Evolutionary conservation across 2,797 vertebrate species (phyloP), one percentile per base, ranked within the genome.

Genomic region (Artibeus lituratus): DNA sequence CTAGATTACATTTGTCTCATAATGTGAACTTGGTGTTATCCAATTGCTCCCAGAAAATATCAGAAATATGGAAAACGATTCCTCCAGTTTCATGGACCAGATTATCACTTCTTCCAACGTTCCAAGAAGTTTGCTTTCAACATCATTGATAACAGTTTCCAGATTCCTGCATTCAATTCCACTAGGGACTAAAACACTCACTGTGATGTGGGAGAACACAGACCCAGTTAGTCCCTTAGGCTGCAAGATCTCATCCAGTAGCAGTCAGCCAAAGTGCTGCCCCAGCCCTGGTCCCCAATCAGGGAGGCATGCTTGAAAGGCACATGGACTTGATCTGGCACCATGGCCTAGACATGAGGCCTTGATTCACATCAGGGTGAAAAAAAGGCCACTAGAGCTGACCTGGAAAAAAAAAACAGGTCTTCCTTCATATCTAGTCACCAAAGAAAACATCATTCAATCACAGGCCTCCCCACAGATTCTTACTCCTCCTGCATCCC

Each of bases 1-100:
- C 42, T 99, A 98, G 99, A 99, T 93, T 99, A 99, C 83, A 99
- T 99, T 59, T 99, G 99, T 97, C 99, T 99, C 99, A 32, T 98
- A 97, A 87, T 99, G 99, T 97, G 98, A 99, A 37, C 99, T 99
- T 87, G 98, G 98, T 47, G 99, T 99, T 97, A 99, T 99, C 39
- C 98, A 99, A 94, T 99, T 99, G 78, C 97, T 99, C 91, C 98
- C 98, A 0, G 99, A 99, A 92, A 98, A 99, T 94, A 98, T 97
- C 16, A 99, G 99, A 80, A 76, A 19, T 22, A 77, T 1, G 82
- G 57, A 89, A 69, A 91, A 92, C 14, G 2, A 9, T 77, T 93
- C 19, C 15, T 81, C 9, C 26, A 49, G 16, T 12, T 10, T 44
- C 67, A 47, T 2, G 1, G 65, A 74, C 49, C 14, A 39, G 2